Conservation (phyloP, 2,113 vertebrate species). For the Rhodinocichla rosea region DNA sequence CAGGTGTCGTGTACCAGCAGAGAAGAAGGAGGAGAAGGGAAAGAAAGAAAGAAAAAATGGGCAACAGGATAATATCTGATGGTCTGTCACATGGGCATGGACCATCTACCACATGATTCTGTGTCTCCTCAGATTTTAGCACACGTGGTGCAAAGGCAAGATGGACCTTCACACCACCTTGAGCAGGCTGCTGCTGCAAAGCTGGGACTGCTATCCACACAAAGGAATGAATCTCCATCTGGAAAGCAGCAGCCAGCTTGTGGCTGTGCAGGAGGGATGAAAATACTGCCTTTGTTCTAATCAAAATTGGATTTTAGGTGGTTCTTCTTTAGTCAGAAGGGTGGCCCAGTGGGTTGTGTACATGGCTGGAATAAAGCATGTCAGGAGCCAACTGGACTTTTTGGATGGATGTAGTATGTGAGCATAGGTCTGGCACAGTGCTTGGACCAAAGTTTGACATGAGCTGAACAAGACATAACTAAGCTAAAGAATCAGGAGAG, state of each 20-base stretch:
- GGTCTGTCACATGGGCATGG: background rate
- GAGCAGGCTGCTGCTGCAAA: background rate
- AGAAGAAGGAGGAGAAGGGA: slow-evolving; percentile 15
- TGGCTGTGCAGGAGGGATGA: background rate
- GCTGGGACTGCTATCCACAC: background rate
- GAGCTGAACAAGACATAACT: background rate
- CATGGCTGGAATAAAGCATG: background rate
- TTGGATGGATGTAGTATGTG: background rate
- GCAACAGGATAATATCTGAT: background rate
- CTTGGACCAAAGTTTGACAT: background rate
- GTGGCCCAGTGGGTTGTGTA: background rate
- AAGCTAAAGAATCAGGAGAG: background rate
- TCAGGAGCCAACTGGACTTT: background rate
- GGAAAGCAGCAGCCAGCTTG: background rate
- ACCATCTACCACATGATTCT: background rate
- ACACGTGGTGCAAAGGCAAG: background rate
- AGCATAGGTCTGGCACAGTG: background rate
- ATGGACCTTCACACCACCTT: fast-evolving
- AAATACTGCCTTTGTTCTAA: background rate
- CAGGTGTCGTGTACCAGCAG: slow-evolving; percentile 67
- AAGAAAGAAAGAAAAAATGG: background rate
- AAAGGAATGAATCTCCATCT: background rate
- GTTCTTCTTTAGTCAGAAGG: background rate
- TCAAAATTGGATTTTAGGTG: background rate
- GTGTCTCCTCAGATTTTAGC: background rate